These are phyloP conservation scores for Spermophilus dauricus DNA, from an alignment of 2,113 vertebrate genomes.

Conservation along the genomic window DNA sequence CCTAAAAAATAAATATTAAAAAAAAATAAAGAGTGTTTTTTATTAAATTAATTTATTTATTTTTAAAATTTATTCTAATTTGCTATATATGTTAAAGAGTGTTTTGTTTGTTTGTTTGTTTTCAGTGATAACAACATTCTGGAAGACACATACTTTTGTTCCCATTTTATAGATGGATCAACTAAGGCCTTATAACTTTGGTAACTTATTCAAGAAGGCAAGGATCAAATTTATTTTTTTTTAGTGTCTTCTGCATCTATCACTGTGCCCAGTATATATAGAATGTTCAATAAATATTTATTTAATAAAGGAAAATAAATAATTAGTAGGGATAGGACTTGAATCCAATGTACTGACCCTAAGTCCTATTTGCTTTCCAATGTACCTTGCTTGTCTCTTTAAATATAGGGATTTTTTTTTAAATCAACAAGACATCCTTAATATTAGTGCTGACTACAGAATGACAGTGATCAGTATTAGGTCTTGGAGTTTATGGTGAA, in stretches of 20 bases:
- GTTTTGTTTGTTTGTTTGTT: not conserved
- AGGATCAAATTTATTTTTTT: conserved; percentile 5
- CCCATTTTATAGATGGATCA: not conserved
- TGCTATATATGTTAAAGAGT: not conserved
- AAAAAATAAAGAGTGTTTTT: too few species aligned
- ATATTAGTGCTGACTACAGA: not conserved
- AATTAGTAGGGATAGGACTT: not conserved
- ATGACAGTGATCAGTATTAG: not conserved
- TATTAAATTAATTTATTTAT: too few species aligned
- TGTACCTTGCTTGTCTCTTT: not conserved
- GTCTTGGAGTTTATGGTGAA: not conserved
- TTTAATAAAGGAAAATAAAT: conserved; percentile 30
- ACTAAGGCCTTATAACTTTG: not conserved
- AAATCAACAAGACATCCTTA: not conserved
- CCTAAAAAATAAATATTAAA: too few species aligned
- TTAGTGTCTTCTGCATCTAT: conserved; percentile 29
- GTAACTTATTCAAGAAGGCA: conserved; percentile 29
- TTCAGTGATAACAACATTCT: not conserved
- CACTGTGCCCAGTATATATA: not conserved
- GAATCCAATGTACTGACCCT: conserved; percentile 25
- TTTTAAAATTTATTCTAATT: too few species aligned
- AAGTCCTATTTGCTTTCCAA: conserved; percentile 38
- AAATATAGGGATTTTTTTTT: not conserved
- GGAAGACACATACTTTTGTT: not conserved
- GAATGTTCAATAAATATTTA: conserved; percentile 36